These are phyloP conservation scores for Danionella cerebrum DNA, from an alignment of 2,113 vertebrate genomes.

Conservation along the genomic window DNA sequence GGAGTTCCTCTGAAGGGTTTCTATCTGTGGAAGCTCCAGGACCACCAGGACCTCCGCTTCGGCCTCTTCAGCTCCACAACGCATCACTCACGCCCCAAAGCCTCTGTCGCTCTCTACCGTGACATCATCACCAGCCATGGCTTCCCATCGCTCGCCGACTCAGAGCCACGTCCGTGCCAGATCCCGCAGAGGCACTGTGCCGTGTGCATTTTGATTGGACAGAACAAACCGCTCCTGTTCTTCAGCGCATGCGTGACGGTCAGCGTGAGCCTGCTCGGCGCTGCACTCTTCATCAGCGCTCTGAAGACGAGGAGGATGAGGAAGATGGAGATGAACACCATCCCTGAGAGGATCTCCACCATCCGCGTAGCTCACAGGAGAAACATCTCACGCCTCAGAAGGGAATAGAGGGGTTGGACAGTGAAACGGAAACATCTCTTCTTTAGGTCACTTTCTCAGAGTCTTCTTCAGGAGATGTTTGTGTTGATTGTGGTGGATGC, in stretches of 20 bases:
- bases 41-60: slow-evolving; percentile 68
- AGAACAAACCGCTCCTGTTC: slow-evolving; percentile 77
- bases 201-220: slow-evolving; percentile 61
- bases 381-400: no score
- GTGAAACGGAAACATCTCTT: no score
- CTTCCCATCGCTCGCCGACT: slow-evolving; percentile 55
- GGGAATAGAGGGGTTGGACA: no score
- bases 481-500: no score
- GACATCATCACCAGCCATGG: slow-evolving; percentile 68
- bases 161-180: no score
- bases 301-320: slow-evolving; percentile 55
- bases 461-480: no score
- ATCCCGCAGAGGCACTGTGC: slow-evolving; percentile 59
- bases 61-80: slow-evolving; percentile 78
- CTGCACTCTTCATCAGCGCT: slow-evolving; percentile 57
- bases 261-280: slow-evolving; percentile 64
- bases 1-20: slow-evolving; percentile 83
- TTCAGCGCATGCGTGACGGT: slow-evolving; percentile 74
- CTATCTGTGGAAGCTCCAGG: slow-evolving; percentile 83
- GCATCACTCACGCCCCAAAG: slow-evolving; percentile 74
- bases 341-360: neutral
- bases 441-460: no score
- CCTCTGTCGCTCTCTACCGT: slow-evolving; percentile 73
- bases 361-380: neutral
- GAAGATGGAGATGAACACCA: slow-evolving; percentile 11